Conservation (phyloP, 2,888 invertebrate species). For the Tenthredo amoena region DNA sequence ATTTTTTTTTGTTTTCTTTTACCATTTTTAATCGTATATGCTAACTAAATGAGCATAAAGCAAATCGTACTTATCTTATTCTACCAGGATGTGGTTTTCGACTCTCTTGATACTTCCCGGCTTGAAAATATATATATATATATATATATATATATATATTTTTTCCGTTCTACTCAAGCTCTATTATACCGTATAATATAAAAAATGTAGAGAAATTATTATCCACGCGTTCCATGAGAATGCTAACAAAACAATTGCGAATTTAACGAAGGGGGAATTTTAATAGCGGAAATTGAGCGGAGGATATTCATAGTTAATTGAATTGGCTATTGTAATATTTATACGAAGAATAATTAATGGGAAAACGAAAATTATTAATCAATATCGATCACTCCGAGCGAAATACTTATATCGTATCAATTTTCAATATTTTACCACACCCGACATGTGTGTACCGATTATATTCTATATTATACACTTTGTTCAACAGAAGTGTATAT, state of each 20-base stretch:
- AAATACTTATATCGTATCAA: too few species aligned
- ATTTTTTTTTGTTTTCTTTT: background rate
- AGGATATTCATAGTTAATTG: background rate
- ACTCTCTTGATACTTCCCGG: conserved; percentile 12
- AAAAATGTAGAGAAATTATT: background rate
- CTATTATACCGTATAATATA: background rate
- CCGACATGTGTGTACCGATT: background rate
- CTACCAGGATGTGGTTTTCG: conserved; percentile 34
- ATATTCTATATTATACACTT: background rate
- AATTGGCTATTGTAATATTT: background rate
- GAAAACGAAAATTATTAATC: background rate
- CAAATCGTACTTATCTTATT: background rate
- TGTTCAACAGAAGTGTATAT: background rate
- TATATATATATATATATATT: too few species aligned
- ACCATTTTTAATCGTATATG: background rate
- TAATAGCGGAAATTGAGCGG: background rate
- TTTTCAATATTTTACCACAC: background rate
- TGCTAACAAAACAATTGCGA: background rate
- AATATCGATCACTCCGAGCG: too few species aligned
- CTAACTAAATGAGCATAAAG: background rate
- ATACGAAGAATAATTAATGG: background rate
- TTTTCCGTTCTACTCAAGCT: too few species aligned
- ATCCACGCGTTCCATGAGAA: background rate
- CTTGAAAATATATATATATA: background rate
- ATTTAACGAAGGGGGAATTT: background rate